A percentile compares a stretch with the other conserved stretches of the same genome.
Conservation (phyloP, 30 jellyfish, hydroid and myxozoan species). For the Hydractinia symbiolongicarpus region DNA sequence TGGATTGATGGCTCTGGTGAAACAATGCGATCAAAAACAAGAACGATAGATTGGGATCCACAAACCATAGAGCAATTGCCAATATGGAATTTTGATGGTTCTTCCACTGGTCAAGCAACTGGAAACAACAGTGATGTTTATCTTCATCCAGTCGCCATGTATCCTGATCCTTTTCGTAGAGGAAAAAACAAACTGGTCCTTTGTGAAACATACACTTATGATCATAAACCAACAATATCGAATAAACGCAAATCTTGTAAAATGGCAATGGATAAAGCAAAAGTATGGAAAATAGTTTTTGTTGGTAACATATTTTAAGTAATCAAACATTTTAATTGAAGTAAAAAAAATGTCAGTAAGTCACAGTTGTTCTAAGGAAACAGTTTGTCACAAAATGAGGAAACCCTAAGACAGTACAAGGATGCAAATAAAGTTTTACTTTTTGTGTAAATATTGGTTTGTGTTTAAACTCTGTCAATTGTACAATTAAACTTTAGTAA, state of each 20-base stretch:
- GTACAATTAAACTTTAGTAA: no score
- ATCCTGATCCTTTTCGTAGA: constrained; percentile 85
- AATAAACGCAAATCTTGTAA: constrained; percentile 79
- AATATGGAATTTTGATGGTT: constrained; percentile 93
- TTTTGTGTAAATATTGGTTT: no score
- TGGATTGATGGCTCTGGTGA: constrained; percentile 95
- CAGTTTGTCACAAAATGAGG: no score
- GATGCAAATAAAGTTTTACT: no score
- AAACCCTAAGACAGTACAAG: no score
- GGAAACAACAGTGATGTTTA: constrained; percentile 88
- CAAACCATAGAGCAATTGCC: constrained; percentile 54
- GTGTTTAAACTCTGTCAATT: no score
- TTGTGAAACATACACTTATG: constrained; percentile 83
- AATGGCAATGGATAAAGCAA: constrained; percentile 65
- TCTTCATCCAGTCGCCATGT: constrained; percentile 89
- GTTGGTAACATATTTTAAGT: neutral
- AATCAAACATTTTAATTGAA: neutral
- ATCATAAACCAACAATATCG: constrained; percentile 87
- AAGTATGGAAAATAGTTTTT: constrained; percentile 31
- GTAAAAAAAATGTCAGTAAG: neutral
- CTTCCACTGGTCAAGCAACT: constrained; percentile 92
- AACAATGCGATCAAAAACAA: constrained; percentile 80
- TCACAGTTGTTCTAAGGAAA: no score
- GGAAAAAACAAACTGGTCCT: constrained; percentile 77
- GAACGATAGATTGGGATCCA: constrained; percentile 78